These are phyloP conservation scores for Nycticebus coucang DNA, from an alignment of 2,113 vertebrate species.

Conservation along the genomic window DNA sequence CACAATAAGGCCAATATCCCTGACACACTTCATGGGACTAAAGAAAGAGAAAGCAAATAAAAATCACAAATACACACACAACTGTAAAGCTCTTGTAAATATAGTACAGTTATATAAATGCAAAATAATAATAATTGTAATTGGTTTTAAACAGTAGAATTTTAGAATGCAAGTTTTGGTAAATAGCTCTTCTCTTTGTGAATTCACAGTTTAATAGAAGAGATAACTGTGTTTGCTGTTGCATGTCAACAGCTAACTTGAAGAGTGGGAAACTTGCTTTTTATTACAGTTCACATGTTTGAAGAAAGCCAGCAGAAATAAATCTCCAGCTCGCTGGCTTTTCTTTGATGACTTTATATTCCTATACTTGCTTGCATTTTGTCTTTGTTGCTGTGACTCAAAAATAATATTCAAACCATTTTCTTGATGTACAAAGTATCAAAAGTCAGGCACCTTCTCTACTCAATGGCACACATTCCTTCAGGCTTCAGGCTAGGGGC, in stretches of 20 bases:
- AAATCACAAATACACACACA: slow-evolving; percentile 9
- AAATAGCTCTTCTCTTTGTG: neutral
- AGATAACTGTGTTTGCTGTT: neutral
- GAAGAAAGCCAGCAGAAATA: neutral
- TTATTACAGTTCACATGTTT: neutral
- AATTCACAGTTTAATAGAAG: slow-evolving; percentile 3
- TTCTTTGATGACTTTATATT: neutral
- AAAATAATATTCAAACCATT: neutral
- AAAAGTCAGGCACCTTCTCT: neutral
- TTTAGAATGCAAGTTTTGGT: neutral
- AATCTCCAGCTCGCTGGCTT: neutral
- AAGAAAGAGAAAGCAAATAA: slow-evolving; percentile 17
- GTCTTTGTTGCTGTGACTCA: neutral
- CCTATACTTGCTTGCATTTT: neutral
- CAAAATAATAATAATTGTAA: slow-evolving; percentile 61
- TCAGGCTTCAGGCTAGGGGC: neutral
- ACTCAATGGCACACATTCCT: rapidly evolving
- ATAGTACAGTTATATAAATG: slow-evolving; percentile 15
- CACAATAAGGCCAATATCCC: slow-evolving; percentile 52
- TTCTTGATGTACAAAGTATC: neutral
- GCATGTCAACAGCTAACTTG: neutral
- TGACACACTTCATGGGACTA: slow-evolving; percentile 4
- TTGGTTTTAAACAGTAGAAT: slow-evolving; percentile 18
- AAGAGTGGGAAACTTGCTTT: neutral
- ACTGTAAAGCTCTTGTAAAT: slow-evolving; percentile 43